phyloP scores from a whole-genome alignment of 1,140 invertebrate genomes.

The Andricus grossulariae region DNA sequence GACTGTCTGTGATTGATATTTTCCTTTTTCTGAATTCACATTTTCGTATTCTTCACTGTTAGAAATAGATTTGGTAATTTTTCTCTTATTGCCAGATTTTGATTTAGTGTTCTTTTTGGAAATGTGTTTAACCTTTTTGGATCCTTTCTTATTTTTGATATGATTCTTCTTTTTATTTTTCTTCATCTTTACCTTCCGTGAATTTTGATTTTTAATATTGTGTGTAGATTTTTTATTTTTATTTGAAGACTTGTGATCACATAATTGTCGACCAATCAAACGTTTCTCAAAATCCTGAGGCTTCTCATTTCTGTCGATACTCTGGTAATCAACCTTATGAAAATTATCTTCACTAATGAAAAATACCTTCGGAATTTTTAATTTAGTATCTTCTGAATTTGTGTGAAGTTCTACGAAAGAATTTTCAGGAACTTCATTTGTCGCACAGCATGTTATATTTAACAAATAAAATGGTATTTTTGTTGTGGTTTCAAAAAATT shows the following conservation, averaged over 20 bases:
- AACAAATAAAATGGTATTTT: not conserved
- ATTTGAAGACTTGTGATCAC: not conserved
- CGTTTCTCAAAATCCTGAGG: not conserved
- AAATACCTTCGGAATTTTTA: too few species aligned
- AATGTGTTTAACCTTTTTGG: not conserved
- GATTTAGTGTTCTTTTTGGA: not conserved
- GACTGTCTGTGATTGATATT: constrained; percentile 35
- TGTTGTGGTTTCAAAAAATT: not conserved
- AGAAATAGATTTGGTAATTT: not conserved
- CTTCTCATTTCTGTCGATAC: not conserved
- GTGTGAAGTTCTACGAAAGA: not conserved
- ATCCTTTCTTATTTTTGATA: not conserved
- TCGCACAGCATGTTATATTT: not conserved
- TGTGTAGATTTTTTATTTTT: not conserved
- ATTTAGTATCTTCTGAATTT: too few species aligned
- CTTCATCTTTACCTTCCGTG: not conserved
- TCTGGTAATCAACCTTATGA: too few species aligned
- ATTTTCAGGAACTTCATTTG: not conserved
- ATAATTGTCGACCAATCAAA: not conserved
- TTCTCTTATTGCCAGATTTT: not conserved
- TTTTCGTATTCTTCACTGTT: not conserved
- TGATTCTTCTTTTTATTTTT: not conserved
- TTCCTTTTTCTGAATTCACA: constrained; percentile 7
- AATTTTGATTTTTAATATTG: not conserved
- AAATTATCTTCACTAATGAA: too few species aligned